These are phyloP conservation scores for Drosophila mayri DNA, from an alignment of 1,140 invertebrate genomes.

Conservation along the genomic window DNA sequence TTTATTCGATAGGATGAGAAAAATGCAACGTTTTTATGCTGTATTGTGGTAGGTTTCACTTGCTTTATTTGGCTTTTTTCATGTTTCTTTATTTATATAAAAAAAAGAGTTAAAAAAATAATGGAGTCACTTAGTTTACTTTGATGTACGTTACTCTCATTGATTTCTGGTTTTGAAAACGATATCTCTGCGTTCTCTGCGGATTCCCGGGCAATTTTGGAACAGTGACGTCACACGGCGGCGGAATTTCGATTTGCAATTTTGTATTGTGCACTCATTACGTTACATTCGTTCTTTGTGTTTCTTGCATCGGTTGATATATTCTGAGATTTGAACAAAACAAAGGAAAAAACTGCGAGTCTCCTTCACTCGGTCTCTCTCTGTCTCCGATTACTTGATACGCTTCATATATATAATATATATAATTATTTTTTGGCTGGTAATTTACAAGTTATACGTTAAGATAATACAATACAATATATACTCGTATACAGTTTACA, in stretches of 20 bases:
- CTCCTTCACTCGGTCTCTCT: slow-evolving; percentile 71
- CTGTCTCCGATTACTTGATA: slow-evolving; percentile 60
- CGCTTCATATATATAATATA: slow-evolving; percentile 27
- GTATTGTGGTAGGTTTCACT: slow-evolving; percentile 62
- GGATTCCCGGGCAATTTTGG: slow-evolving; percentile 63
- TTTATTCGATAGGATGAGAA: slow-evolving; percentile 70
- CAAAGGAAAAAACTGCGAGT: slow-evolving; percentile 78
- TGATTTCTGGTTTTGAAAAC: slow-evolving; percentile 49
- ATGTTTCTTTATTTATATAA: slow-evolving; percentile 19
- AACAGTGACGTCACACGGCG: slow-evolving; percentile 67
- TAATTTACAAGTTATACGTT: slow-evolving; percentile 54
- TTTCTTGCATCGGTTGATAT: slow-evolving; percentile 37
- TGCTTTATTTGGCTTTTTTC: slow-evolving; percentile 60
- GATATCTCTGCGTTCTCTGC: slow-evolving; percentile 42
- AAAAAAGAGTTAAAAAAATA: slow-evolving; percentile 48
- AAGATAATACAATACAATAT: slow-evolving; percentile 65
- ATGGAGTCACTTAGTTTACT: slow-evolving; percentile 67
- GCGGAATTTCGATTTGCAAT: slow-evolving; percentile 70
- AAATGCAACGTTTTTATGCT: slow-evolving; percentile 78
- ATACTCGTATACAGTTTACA: slow-evolving; percentile 61
- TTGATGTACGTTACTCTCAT: slow-evolving; percentile 69
- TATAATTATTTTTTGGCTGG: slow-evolving; percentile 38
- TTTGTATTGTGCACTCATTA: slow-evolving; percentile 55
- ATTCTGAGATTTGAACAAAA: slow-evolving; percentile 66
- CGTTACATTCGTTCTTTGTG: slow-evolving; percentile 62